A percentile compares a stretch with the other conserved stretches of the same genome.
Evolutionary conservation across 1,140 invertebrate genomes (phyloP).

Genomic region (Manduca sexta): DNA sequence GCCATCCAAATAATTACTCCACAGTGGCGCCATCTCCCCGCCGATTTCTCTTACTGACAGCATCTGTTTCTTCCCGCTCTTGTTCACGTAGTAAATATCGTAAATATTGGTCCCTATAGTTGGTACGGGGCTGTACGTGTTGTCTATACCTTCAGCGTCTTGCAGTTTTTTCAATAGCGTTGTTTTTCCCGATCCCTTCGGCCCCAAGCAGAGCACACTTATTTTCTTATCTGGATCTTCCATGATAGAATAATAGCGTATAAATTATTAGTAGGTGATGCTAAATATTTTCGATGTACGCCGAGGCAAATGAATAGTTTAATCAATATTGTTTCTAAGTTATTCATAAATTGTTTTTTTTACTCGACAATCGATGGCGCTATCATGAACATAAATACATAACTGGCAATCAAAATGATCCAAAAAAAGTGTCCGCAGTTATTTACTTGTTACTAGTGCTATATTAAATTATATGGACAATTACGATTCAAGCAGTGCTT

Average conservation of each 20-base stretch:
- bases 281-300: background rate
- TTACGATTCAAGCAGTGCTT: no score
- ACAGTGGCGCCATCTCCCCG: conserved; percentile 85
- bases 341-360: background rate
- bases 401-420: background rate
- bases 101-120: conserved; percentile 86
- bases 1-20: conserved; percentile 81
- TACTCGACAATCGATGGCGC: conserved; percentile 4
- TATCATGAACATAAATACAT: background rate
- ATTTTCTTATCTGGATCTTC: conserved; percentile 63
- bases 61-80: conserved; percentile 64
- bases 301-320: conserved; percentile 12
- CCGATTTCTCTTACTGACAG: conserved; percentile 78
- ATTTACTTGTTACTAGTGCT: no score
- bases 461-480: no score
- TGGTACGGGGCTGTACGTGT: conserved; percentile 81
- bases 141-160: conserved; percentile 78
- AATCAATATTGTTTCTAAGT: conserved; percentile 25
- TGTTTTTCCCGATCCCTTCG: conserved; percentile 85
- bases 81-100: conserved; percentile 74
- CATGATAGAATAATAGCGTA: conserved; percentile 21
- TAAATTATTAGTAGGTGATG: background rate
- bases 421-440: background rate
- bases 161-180: conserved; percentile 83
- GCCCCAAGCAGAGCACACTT: conserved; percentile 82